Percentiles rank a stretch among this genome's conserved stretches.
Evolutionary conservation across 2,888 invertebrate genomes (phyloP).

Genomic region (Tenodera sinensis): DNA sequence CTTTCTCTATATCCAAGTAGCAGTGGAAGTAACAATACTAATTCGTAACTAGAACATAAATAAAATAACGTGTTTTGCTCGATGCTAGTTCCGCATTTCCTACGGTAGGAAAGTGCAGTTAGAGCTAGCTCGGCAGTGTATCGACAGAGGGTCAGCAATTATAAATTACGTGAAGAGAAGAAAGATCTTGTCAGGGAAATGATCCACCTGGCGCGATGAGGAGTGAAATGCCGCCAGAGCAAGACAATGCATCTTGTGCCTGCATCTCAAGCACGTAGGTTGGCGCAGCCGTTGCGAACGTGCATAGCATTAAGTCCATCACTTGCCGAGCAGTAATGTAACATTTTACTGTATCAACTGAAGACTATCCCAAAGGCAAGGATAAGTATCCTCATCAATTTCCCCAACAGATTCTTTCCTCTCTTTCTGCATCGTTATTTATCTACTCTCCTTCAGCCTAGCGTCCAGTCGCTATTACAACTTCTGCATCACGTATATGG

Average conservation of each 20-base stretch:
- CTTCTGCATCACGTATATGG: too few relatives aligned
- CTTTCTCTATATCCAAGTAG: too few relatives aligned
- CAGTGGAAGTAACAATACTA: too few relatives aligned
- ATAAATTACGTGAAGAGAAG: neutral
- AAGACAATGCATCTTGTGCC: neutral
- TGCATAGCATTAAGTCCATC: neutral
- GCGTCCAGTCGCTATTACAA: too few relatives aligned
- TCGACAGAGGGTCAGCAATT: neutral
- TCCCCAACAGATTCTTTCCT: neutral
- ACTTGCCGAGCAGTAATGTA: neutral
- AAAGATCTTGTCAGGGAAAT: neutral
- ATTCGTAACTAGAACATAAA: too few relatives aligned
- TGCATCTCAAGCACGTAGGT: neutral
- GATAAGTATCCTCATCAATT: neutral
- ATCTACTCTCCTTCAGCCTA: neutral
- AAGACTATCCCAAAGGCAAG: neutral
- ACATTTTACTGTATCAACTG: neutral
- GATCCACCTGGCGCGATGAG: neutral
- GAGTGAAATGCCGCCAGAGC: neutral
- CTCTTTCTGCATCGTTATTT: neutral
- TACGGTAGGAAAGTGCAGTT: too few relatives aligned
- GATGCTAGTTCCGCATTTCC: too few relatives aligned
- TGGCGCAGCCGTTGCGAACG: neutral
- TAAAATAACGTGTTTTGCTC: too few relatives aligned
- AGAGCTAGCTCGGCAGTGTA: neutral